Evolutionary conservation across 2,113 vertebrate genomes (phyloP).

Genomic region (Globicephala melas): DNA sequence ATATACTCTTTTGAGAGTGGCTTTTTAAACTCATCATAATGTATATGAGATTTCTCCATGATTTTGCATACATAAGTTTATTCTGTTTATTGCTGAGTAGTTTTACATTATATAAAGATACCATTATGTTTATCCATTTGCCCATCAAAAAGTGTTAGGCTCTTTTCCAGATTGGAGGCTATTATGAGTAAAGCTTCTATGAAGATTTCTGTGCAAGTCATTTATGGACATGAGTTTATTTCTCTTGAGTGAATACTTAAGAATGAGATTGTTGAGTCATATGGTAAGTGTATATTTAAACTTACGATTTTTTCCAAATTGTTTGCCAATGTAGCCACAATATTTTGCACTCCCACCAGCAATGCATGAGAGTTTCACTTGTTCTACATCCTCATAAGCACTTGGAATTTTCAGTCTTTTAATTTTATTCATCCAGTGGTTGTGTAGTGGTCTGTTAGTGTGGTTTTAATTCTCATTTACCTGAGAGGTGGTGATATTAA

Average conservation of each 20-base stretch:
- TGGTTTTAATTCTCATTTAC: neutral
- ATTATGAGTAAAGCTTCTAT: neutral
- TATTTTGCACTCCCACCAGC: neutral
- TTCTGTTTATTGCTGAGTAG: neutral
- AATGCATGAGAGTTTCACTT: neutral
- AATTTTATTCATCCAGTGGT: neutral
- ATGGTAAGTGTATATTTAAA: neutral
- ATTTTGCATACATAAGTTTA: neutral
- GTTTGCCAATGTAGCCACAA: neutral
- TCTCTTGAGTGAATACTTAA: neutral
- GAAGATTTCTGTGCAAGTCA: neutral
- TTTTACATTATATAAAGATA: neutral
- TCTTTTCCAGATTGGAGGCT: neutral
- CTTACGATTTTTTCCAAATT: neutral
- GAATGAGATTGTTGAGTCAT: neutral
- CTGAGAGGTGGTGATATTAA: neutral
- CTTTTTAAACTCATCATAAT: neutral
- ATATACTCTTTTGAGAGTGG: neutral
- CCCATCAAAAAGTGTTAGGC: neutral
- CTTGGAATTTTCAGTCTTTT: neutral
- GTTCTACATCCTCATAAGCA: neutral
- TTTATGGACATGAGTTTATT: neutral
- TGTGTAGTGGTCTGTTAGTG: neutral
- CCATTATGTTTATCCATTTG: neutral
- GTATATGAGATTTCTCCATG: neutral